phyloP scores from a whole-genome alignment of 2,888 invertebrate genomes.

The Fissipunctia ypsillon region DNA sequence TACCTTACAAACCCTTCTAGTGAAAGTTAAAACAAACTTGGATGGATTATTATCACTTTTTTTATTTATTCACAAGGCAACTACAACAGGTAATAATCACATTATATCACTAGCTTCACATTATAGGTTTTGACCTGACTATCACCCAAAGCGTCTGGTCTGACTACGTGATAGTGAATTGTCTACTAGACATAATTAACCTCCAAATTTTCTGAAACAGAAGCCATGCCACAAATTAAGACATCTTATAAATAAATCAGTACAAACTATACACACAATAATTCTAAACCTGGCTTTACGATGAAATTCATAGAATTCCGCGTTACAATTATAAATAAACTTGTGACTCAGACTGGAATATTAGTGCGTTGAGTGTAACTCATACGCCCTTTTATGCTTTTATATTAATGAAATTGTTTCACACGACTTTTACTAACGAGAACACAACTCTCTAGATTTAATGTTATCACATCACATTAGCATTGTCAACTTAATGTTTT shows the following conservation, averaged over 20 bases:
- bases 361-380: slow-evolving; percentile 36
- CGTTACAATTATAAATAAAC: slow-evolving; percentile 48
- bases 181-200: not conserved
- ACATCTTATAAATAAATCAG: not conserved
- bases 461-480: slow-evolving; percentile 57
- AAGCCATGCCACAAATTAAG: not conserved
- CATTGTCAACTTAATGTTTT: slow-evolving; percentile 61
- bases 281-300: slow-evolving; percentile 20
- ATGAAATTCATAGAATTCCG: slow-evolving; percentile 37
- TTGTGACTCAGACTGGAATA: slow-evolving; percentile 36
- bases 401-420: slow-evolving; percentile 58
- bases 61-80: no score
- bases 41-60: not conserved
- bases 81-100: no score
- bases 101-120: no score
- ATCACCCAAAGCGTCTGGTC: no score
- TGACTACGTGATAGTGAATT: not conserved
- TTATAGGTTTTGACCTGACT: no score
- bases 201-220: not conserved
- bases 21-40: not conserved
- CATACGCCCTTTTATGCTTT: slow-evolving; percentile 33
- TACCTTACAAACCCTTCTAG: not conserved
- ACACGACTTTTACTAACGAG: slow-evolving; percentile 40
- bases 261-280: slow-evolving; percentile 8
- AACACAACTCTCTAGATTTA: slow-evolving; percentile 46